Evolutionary conservation across 2,113 vertebrate genomes (phyloP), one percentile per base, ranked within the genome.

Genomic region (Nettapus auritus): DNA sequence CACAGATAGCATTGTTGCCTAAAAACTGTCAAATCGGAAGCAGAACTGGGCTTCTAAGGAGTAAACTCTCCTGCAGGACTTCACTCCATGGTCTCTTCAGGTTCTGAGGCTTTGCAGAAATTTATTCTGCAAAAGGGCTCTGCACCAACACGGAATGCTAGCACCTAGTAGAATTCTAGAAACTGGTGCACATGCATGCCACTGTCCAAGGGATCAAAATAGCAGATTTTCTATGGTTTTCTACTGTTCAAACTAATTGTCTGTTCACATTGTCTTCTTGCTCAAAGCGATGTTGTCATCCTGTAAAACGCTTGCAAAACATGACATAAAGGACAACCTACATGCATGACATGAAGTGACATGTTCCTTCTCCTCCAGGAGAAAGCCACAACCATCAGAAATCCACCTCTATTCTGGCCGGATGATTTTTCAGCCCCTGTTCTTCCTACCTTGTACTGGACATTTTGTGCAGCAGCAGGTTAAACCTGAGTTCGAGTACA

Each of bases 1-100:
- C 0, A 3, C 0, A 1, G 64, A 55, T 25, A 77, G 46, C 5
- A 11, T 25, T 59, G 18, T 38, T 75, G 13, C 25, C 48, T 69
- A 34, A 25, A 9, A 31, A 55, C 25, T 50, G 26, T 33, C 31
- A 68, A 55, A 50, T 74, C 75, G n/a, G 62, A 79, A 84, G 31
- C 50, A 59, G 25, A 53, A 5, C 38, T 29, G n/a, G 3, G 22
- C 5, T 53, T 71, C 5, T 22, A 62, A 78, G 19, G 19, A 50
- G 34, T 73, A 23, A 56, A 7, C 7, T 74, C 1, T 63, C 12
- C 14, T 29, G 73, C 48, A 63, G 17, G 8, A 60, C 17, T 57
- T 38, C 16, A 64, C 25, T 59, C 5, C 3, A 10, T 1, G 0
- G 11, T 52, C 23, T 80, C 29, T 86, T 76, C 57, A 81, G 23